Evolutionary conservation across 2,797 vertebrate species (phyloP).

Genomic region (Schizothorax lantsangensis): DNA sequence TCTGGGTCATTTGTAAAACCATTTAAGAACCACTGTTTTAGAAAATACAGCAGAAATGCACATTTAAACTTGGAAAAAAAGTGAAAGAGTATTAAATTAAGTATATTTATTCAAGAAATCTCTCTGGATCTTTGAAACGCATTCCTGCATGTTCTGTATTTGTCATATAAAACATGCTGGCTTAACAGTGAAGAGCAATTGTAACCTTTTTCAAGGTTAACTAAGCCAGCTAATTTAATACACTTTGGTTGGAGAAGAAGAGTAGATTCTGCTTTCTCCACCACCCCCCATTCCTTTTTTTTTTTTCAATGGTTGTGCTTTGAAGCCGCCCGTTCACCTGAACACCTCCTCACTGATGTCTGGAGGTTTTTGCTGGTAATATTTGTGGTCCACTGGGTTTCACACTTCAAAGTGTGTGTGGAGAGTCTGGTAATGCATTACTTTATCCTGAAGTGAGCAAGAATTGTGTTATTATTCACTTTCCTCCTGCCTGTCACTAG

Average conservation of each 20-base stretch:
- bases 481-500: neutral
- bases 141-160: neutral
- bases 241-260: neutral
- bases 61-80: neutral
- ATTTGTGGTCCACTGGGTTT: conserved; percentile 53
- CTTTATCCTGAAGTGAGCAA: conserved; percentile 50
- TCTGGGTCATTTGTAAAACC: neutral
- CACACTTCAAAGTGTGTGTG: conserved; percentile 56
- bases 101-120: neutral
- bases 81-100: neutral
- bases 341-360: conserved; percentile 51
- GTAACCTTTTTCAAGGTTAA: conserved; percentile 8
- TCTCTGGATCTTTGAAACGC: neutral
- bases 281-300: neutral
- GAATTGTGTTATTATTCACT: conserved; percentile 25
- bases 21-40: neutral
- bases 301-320: conserved; percentile 32
- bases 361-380: conserved; percentile 49
- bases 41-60: neutral
- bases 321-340: conserved; percentile 39
- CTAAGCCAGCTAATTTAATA: conserved; percentile 25
- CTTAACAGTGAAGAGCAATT: neutral
- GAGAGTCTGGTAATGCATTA: conserved; percentile 42
- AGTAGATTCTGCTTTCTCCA: neutral
- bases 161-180: neutral